Evolutionary conservation across 2,113 vertebrate species (phyloP).

Genomic region (Neogale vison): DNA sequence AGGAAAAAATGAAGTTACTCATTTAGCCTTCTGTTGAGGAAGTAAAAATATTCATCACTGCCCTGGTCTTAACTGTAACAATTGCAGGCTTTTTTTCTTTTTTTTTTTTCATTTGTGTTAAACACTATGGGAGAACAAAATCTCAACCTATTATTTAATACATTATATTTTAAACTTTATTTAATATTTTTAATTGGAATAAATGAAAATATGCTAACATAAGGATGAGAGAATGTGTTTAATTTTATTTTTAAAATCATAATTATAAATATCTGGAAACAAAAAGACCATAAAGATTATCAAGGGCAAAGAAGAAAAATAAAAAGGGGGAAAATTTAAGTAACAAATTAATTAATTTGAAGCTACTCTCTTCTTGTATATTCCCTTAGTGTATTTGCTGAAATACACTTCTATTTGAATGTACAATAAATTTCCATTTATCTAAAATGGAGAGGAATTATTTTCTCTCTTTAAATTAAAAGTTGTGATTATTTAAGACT

Average conservation of each 20-base stretch:
- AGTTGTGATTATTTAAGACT: not conserved
- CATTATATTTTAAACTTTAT: not conserved
- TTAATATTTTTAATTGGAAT: not conserved
- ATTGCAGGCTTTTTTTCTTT: not conserved
- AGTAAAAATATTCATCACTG: not conserved
- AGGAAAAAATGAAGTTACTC: not conserved
- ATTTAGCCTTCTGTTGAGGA: not conserved
- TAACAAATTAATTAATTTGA: not conserved
- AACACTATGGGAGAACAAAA: not conserved
- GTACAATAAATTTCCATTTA: not conserved
- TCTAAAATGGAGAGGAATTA: not conserved
- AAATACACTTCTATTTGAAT: not conserved
- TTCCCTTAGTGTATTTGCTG: not conserved
- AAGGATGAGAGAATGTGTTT: not conserved
- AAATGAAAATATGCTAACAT: not conserved
- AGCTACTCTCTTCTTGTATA: not conserved
- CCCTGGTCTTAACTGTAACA: not conserved
- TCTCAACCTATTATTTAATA: not conserved
- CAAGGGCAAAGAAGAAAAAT: not conserved
- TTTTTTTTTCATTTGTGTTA: not conserved
- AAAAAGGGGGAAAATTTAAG: not conserved
- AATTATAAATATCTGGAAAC: not conserved
- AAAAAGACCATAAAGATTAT: not conserved
- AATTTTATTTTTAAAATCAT: not conserved
- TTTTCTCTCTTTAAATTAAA: not conserved